Conservation (phyloP, 1,140 invertebrate species). For the Musca domestica region DNA sequence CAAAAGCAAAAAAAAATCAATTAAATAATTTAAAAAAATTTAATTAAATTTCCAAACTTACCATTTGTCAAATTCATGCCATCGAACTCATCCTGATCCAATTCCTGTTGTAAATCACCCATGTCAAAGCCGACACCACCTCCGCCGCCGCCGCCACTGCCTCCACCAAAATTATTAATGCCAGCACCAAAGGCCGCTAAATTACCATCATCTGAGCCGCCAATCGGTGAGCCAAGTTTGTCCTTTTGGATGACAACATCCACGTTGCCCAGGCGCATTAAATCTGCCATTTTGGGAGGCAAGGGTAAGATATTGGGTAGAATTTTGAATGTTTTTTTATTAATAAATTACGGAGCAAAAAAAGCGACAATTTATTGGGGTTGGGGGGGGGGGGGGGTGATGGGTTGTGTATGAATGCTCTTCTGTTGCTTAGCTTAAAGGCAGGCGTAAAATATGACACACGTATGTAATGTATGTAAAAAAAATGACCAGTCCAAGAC, state of each 20-base stretch:
- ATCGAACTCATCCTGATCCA: conserved; percentile 77
- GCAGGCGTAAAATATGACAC: too few species aligned
- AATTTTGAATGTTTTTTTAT: conserved; percentile 15
- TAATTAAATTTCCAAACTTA: conserved; percentile 34
- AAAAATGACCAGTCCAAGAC: too few species aligned
- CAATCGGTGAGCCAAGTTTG: conserved; percentile 78
- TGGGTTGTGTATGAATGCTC: too few species aligned
- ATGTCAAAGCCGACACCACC: conserved; percentile 57
- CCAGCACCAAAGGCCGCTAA: conserved; percentile 60
- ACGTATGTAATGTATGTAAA: too few species aligned
- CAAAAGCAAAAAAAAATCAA: not conserved
- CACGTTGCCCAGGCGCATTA: conserved; percentile 63
- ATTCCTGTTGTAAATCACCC: conserved; percentile 66
- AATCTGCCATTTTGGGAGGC: conserved; percentile 60
- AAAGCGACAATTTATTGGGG: too few species aligned
- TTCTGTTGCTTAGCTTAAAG: too few species aligned
- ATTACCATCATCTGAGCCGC: conserved; percentile 79
- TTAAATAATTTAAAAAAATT: not conserved
- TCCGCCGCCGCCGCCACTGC: conserved; percentile 43
- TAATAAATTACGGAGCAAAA: too few species aligned
- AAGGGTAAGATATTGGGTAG: conserved; percentile 17
- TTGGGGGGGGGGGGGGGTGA: too few species aligned
- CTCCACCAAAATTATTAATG: conserved; percentile 56
- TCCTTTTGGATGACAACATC: conserved; percentile 64
- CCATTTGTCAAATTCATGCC: conserved; percentile 65